A percentile compares a stretch with the other conserved stretches of the same genome.
These are phyloP conservation scores for Apoderus coryli DNA, from an alignment of 2,888 invertebrate species.

Conservation along the genomic window DNA sequence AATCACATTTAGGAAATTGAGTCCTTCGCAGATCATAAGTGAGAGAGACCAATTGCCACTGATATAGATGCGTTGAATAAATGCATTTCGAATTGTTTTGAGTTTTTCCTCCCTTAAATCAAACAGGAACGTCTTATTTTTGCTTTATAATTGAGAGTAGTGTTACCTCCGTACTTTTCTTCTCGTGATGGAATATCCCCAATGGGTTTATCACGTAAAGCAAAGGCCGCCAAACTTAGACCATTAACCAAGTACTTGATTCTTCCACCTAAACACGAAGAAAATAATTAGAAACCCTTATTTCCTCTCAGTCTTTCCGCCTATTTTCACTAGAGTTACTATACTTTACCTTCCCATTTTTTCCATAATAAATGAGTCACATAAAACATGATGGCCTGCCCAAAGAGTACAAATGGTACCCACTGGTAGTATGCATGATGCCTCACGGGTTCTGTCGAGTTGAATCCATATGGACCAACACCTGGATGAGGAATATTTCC, in stretches of 20 bases:
- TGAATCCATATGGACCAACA: constrained; percentile 49
- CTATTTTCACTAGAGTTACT: no score
- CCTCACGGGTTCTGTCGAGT: constrained; percentile 42
- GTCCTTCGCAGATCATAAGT: constrained; percentile 59
- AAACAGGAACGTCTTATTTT: no score
- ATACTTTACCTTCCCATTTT: constrained; percentile 64
- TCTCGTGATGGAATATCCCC: no score
- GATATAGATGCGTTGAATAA: constrained; percentile 43
- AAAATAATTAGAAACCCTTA: no score
- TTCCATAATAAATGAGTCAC: constrained; percentile 77
- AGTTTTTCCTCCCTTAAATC: constrained; percentile 28
- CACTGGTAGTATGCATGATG: constrained; percentile 91
- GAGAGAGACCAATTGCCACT: constrained; percentile 66
- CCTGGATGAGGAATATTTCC: constrained; percentile 66
- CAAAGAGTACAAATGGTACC: constrained; percentile 78
- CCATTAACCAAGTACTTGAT: constrained; percentile 63
- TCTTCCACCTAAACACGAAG: constrained; percentile 51
- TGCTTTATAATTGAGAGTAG: no score
- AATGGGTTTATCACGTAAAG: constrained; percentile 38
- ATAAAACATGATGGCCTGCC: constrained; percentile 70
- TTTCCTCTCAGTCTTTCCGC: no score
- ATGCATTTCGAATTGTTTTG: constrained; percentile 31
- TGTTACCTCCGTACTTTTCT: no score
- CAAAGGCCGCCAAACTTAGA: constrained; percentile 52
- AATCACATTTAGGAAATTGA: constrained; percentile 65